Evolutionary conservation across 2,113 vertebrate species (phyloP).

Genomic region (Paramisgurnus dabryanus): DNA sequence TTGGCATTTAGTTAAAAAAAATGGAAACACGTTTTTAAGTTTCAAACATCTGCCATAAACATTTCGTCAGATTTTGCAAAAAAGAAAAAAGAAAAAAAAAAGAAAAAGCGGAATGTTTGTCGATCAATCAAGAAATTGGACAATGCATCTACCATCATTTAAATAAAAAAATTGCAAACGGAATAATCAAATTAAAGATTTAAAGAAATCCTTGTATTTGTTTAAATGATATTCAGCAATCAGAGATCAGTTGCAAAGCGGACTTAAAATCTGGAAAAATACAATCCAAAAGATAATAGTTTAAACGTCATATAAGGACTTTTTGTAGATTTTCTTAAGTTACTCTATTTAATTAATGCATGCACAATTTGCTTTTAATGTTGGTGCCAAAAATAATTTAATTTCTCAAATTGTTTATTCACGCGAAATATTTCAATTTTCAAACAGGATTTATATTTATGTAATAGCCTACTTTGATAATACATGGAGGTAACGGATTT

Average conservation of each 20-base stretch:
- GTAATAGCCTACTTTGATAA: no score
- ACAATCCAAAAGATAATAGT: background rate
- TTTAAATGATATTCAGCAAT: background rate
- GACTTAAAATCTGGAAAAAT: background rate
- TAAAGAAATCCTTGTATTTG: background rate
- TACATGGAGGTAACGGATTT: background rate
- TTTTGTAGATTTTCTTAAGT: background rate
- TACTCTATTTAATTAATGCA: background rate
- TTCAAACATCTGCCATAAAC: background rate
- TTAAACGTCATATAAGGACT: background rate
- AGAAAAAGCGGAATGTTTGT: conserved; percentile 2
- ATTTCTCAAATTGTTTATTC: background rate
- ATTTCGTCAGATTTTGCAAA: background rate
- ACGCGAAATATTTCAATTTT: background rate
- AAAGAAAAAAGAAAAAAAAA: background rate
- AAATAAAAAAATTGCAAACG: no score
- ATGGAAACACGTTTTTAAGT: background rate
- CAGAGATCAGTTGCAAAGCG: background rate
- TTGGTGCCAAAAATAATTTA: background rate
- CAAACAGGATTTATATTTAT: background rate
- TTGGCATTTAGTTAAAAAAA: background rate
- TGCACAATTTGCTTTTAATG: background rate
- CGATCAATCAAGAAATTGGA: background rate
- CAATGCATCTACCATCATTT: no score
- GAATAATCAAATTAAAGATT: no score